Evolutionary conservation across 2,888 invertebrate species (phyloP).

Genomic region (Mythimna ferrago): DNA sequence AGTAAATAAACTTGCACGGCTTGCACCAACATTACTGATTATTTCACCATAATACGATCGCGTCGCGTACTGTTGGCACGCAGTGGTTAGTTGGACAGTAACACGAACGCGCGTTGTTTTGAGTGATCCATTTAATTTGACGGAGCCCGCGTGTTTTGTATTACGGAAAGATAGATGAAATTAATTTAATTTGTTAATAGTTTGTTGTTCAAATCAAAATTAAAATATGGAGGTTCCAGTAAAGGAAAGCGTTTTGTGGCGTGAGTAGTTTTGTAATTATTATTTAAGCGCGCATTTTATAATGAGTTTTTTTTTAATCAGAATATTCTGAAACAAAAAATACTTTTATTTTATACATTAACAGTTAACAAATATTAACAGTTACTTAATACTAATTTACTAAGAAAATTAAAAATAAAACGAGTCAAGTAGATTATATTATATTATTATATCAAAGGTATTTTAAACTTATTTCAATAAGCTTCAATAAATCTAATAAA

Average conservation of each 20-base stretch:
- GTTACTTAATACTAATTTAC: too few species aligned
- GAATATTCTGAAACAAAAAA: too few species aligned
- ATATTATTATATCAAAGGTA: too few species aligned
- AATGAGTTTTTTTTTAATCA: background rate
- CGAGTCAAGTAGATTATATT: too few species aligned
- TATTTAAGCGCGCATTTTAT: background rate
- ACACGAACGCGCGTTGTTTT: conserved; percentile 43
- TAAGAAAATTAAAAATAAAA: too few species aligned
- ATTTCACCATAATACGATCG: conserved; percentile 57
- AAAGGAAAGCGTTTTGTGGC: conserved; percentile 90
- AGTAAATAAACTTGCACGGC: conserved; percentile 35
- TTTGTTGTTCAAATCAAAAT: background rate
- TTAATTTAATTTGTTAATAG: background rate
- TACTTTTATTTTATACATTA: too few species aligned
- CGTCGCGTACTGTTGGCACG: conserved; percentile 36
- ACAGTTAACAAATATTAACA: too few species aligned
- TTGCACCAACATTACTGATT: conserved; percentile 54
- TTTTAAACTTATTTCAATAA: background rate
- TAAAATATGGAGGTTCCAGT: conserved; percentile 89
- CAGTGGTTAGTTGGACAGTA: conserved; percentile 32
- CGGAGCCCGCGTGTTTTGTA: conserved; percentile 15
- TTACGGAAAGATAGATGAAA: background rate
- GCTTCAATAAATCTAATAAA: background rate
- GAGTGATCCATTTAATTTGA: conserved; percentile 9
- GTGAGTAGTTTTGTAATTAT: conserved; percentile 82